Evolutionary conservation across 2,888 invertebrate species (phyloP).

Genomic region (Drepanosiphum platanoidis): DNA sequence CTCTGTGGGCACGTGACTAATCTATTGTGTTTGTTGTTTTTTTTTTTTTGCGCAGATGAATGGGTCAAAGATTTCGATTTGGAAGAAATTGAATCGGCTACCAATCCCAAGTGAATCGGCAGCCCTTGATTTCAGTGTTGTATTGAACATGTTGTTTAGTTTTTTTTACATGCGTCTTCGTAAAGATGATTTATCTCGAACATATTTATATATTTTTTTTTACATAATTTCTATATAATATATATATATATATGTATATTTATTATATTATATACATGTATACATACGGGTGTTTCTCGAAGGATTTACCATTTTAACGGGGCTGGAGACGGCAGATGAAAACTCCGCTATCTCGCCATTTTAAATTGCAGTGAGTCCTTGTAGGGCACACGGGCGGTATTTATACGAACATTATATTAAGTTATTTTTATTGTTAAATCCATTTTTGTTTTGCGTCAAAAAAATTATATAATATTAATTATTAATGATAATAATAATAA

Average conservation of each 20-base stretch:
- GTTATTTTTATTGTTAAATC: conserved; percentile 52
- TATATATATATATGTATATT: too few relatives aligned
- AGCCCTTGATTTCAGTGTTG: not conserved
- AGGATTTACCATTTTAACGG: conserved; percentile 9
- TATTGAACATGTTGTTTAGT: conserved; percentile 19
- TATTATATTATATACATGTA: not conserved
- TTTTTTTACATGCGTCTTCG: conserved; percentile 1
- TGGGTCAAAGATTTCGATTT: conserved; percentile 74
- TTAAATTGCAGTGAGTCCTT: not conserved
- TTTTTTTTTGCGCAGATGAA: conserved; percentile 66
- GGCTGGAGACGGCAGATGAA: not conserved
- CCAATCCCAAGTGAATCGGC: conserved; percentile 22
- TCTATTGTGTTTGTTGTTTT: not conserved
- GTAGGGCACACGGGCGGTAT: not conserved
- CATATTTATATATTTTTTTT: conserved; percentile 2
- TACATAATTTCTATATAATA: too few relatives aligned
- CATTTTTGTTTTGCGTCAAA: conserved; percentile 30
- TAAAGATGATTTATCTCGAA: too few relatives aligned
- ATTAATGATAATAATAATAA: not conserved
- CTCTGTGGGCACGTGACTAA: not conserved
- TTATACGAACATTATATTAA: not conserved
- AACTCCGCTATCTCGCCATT: not conserved
- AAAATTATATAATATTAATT: not conserved
- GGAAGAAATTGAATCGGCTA: conserved; percentile 64
- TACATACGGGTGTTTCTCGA: conserved; percentile 16